phyloP scores from a whole-genome alignment of 92 coral and sea anemone genomes.

The Umimayanthus chanpuru region DNA sequence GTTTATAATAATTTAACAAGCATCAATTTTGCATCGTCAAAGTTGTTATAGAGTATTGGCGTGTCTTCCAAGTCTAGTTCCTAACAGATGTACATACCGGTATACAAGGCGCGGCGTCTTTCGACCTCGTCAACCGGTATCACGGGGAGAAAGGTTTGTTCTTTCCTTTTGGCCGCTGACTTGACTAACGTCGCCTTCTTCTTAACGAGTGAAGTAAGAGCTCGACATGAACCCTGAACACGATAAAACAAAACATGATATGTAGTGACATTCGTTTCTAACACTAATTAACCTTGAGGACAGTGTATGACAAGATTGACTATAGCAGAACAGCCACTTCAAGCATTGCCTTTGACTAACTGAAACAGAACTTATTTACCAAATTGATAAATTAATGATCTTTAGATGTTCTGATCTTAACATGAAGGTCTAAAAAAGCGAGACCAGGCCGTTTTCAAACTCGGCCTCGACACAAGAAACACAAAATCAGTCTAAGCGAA shows the following conservation, averaged over 20 bases:
- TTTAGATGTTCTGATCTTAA: too few species aligned
- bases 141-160: conserved; percentile 60
- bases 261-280: too few species aligned
- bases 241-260: neutral
- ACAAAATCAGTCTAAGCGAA: neutral
- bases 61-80: neutral
- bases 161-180: conserved; percentile 39
- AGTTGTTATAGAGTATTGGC: neutral
- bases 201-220: conserved; percentile 72
- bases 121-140: conserved; percentile 77
- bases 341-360: too few species aligned
- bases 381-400: too few species aligned
- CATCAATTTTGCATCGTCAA: neutral
- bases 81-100: conserved; percentile 54
- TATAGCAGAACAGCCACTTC: too few species aligned
- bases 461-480: too few species aligned
- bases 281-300: too few species aligned
- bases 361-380: too few species aligned
- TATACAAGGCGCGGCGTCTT: conserved; percentile 71
- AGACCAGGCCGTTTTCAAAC: too few species aligned
- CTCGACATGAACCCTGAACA: conserved; percentile 90
- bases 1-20: too few species aligned
- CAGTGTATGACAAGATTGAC: neutral
- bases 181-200: conserved; percentile 57
- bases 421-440: too few species aligned